These are phyloP conservation scores for Thryonomys swinderianus DNA, from an alignment of 2,113 vertebrate genomes.

Conservation along the genomic window DNA sequence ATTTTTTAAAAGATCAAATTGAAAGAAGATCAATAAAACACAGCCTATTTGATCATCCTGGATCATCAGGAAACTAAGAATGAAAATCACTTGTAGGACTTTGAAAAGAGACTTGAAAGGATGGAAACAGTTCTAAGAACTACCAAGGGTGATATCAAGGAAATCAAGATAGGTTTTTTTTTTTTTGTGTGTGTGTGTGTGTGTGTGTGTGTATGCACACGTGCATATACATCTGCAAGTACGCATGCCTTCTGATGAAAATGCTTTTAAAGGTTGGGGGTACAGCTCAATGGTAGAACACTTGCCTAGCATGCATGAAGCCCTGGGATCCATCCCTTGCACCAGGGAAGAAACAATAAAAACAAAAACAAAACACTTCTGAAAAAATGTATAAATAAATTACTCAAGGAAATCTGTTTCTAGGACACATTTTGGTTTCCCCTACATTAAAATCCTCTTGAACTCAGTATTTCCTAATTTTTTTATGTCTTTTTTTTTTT, in stretches of 20 bases:
- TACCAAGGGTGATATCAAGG: neutral
- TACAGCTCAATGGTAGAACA: neutral
- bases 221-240: accelerated
- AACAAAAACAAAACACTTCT: neutral
- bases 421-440: neutral
- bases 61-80: neutral
- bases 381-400: neutral
- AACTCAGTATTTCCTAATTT: neutral
- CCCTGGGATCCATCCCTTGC: neutral
- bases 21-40: neutral
- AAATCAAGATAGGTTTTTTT: neutral
- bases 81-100: neutral
- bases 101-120: neutral
- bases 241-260: neutral
- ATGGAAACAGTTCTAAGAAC: neutral
- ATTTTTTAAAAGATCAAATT: neutral
- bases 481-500: no score
- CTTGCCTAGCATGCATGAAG: neutral
- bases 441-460: slow-evolving; percentile 61
- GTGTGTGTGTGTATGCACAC: no score
- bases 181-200: neutral
- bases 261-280: neutral
- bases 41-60: neutral
- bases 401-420: neutral
- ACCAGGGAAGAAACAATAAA: neutral